Evolutionary conservation across 2,888 invertebrate species (phyloP).

Genomic region (Lasioglossum pauxillum): DNA sequence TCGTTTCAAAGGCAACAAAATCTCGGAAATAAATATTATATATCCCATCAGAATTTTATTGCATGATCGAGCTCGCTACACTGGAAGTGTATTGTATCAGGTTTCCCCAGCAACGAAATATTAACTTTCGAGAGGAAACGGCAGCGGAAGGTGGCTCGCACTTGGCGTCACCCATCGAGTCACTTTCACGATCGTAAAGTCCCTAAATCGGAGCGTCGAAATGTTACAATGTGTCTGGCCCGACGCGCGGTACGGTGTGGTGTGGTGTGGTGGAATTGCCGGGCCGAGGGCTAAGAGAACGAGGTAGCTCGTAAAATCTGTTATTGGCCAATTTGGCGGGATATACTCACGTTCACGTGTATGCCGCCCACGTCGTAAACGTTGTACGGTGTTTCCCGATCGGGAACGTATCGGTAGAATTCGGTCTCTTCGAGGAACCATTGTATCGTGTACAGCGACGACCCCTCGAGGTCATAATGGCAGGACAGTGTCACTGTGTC

Average conservation of each 20-base stretch:
- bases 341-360: slow-evolving; percentile 89
- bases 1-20: background rate
- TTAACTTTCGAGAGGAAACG: background rate
- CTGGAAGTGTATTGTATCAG: background rate
- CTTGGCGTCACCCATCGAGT: background rate
- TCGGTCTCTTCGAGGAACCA: slow-evolving; percentile 91
- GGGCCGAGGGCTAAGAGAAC: background rate
- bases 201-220: background rate
- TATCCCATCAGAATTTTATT: background rate
- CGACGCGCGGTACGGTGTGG: background rate
- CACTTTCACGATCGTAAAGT: slow-evolving; percentile 5
- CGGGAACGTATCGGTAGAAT: slow-evolving; percentile 91
- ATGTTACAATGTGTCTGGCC: slow-evolving; percentile 2
- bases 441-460: slow-evolving; percentile 89
- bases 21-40: background rate
- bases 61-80: background rate
- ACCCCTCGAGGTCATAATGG: slow-evolving; percentile 79
- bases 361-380: slow-evolving; percentile 89
- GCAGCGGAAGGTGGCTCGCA: background rate
- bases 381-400: slow-evolving; percentile 89
- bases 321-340: background rate
- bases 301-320: background rate
- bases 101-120: background rate
- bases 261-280: background rate
- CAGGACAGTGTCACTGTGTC: slow-evolving; percentile 81